phyloP scores from a whole-genome alignment of 2,888 invertebrate species.

The Odontocolon sp. region DNA sequence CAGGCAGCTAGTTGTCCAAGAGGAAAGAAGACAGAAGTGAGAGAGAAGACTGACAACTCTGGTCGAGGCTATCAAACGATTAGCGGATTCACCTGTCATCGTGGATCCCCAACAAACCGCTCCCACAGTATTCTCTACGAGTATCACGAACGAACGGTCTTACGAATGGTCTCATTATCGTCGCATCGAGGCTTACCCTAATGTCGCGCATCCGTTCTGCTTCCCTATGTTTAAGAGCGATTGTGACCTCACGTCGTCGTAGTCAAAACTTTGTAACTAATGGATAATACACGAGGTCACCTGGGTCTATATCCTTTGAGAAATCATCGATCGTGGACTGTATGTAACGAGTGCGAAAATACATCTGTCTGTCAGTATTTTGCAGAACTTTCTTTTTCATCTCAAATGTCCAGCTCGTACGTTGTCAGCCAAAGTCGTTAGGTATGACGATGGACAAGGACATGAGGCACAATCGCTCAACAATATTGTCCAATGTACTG shows the following conservation, averaged over 20 bases:
- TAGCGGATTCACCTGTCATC: conserved; percentile 79
- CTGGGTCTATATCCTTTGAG: background rate
- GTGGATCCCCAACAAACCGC: conserved; percentile 73
- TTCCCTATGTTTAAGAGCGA: background rate
- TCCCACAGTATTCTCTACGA: conserved; percentile 64
- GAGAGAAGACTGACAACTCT: background rate
- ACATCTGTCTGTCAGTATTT: background rate
- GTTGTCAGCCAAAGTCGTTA: background rate
- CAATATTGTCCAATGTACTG: conserved; percentile 35
- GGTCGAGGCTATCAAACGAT: conserved; percentile 72
- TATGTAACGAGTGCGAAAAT: background rate
- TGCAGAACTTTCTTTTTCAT: conserved; percentile 15
- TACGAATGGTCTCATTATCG: conserved; percentile 69
- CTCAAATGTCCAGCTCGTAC: background rate
- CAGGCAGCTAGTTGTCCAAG: conserved; percentile 10
- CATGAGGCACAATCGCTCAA: background rate
- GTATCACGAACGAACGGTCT: conserved; percentile 16
- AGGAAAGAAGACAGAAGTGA: background rate
- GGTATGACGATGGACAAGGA: background rate
- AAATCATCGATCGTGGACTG: conserved; percentile 17
- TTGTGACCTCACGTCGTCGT: conserved; percentile 23
- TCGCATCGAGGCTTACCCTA: conserved; percentile 73
- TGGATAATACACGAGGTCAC: background rate
- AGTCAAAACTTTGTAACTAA: conserved; percentile 16
- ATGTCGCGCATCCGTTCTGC: conserved; percentile 72